A percentile compares a stretch with the other conserved stretches of the same genome.
These are phyloP conservation scores for Muntiacus reevesi DNA, from an alignment of 2,113 vertebrate genomes.

Conservation along the genomic window DNA sequence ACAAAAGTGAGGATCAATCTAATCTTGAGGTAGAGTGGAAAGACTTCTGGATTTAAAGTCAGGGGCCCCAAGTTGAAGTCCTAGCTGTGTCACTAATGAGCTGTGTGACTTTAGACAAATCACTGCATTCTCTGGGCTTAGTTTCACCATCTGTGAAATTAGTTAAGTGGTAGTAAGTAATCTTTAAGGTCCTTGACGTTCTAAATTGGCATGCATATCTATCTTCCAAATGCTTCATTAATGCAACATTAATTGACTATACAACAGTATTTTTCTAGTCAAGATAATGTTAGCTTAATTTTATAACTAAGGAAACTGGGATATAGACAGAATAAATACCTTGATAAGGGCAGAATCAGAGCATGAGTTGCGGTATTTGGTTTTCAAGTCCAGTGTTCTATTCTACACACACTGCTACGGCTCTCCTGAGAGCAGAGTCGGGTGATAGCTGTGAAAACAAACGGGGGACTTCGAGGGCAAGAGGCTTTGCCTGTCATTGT, in stretches of 20 bases:
- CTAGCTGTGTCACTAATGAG: neutral
- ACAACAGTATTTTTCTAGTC: neutral
- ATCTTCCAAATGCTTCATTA: neutral
- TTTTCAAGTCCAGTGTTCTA: neutral
- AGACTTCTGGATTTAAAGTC: neutral
- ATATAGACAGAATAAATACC: neutral
- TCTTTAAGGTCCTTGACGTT: neutral
- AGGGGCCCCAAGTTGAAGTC: neutral
- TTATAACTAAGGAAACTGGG: neutral
- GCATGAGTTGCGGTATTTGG: neutral
- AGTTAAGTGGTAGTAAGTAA: neutral
- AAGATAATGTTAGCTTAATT: neutral
- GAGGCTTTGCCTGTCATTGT: neutral
- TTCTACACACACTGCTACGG: neutral
- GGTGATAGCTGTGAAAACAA: too few species aligned
- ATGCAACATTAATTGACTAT: neutral
- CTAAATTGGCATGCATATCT: neutral
- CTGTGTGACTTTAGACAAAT: neutral
- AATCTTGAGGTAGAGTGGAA: neutral
- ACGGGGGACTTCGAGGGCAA: neutral
- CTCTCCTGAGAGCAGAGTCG: neutral
- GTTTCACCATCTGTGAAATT: neutral
- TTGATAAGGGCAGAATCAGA: neutral
- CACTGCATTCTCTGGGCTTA: neutral
- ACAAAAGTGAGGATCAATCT: constrained; percentile 4